phyloP scores from a whole-genome alignment of 2,113 vertebrate species.

The Apteryx owenii region DNA sequence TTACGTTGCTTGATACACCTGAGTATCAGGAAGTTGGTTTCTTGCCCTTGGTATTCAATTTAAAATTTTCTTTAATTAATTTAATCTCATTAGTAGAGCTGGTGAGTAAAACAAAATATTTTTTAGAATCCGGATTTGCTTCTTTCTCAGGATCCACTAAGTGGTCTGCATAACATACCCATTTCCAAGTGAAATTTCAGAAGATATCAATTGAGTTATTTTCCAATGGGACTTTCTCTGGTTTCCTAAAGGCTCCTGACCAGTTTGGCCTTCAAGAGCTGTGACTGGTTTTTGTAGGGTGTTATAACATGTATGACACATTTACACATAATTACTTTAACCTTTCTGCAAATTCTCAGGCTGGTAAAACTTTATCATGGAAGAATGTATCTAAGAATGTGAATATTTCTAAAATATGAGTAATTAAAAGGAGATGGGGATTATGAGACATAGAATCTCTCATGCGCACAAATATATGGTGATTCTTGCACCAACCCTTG shows the following conservation, averaged over 20 bases:
- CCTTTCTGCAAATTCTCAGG: slow-evolving; percentile 16
- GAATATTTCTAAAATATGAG: background rate
- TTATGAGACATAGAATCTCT: no score
- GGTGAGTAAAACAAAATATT: background rate
- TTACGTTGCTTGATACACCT: background rate
- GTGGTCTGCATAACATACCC: fast-evolving
- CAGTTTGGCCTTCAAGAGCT: background rate
- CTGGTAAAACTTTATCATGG: background rate
- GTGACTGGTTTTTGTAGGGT: slow-evolving; percentile 1
- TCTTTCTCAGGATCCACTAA: background rate
- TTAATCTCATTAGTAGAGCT: slow-evolving; percentile 5
- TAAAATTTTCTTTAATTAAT: background rate
- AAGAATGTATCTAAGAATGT: background rate
- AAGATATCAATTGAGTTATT: background rate
- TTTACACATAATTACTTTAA: slow-evolving; percentile 44
- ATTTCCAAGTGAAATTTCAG: background rate
- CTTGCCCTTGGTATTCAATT: slow-evolving; percentile 32
- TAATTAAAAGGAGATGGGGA: background rate
- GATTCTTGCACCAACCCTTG: background rate
- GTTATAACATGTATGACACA: background rate
- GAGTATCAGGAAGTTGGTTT: slow-evolving; percentile 36
- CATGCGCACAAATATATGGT: background rate
- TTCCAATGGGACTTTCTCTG: background rate
- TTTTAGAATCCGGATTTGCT: background rate
- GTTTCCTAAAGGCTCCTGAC: background rate